These are phyloP conservation scores for Thaleichthys pacificus DNA, from an alignment of 2,797 vertebrate species.

Conservation along the genomic window DNA sequence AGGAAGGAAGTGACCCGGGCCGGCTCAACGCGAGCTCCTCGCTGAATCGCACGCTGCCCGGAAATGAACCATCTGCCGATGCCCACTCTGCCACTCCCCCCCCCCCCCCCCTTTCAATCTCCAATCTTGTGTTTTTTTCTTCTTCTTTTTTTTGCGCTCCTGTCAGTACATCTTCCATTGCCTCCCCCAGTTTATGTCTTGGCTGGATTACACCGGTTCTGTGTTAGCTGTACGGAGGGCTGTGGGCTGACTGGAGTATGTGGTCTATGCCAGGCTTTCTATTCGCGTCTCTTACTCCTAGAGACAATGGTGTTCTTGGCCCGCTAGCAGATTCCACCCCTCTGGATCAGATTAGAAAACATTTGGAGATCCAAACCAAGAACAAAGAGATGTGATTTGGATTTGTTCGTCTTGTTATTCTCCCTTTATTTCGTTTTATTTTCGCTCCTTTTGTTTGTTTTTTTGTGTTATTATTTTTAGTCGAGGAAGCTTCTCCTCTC, in stretches of 20 bases:
- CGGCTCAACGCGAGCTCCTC: constrained; percentile 48
- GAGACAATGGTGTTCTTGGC: constrained; percentile 67
- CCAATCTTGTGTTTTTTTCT: constrained; percentile 54
- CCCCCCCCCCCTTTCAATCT: constrained; percentile 48
- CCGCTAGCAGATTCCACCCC: constrained; percentile 50
- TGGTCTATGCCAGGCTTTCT: constrained; percentile 60
- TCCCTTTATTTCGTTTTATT: constrained; percentile 46
- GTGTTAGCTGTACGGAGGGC: constrained; percentile 49
- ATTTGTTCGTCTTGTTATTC: constrained; percentile 7
- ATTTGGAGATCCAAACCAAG: constrained; percentile 60
- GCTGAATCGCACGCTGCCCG: constrained; percentile 45
- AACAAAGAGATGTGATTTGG: constrained; percentile 61
- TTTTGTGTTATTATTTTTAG: constrained; percentile 58
- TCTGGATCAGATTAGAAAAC: constrained; percentile 37
- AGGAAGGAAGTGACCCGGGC: constrained; percentile 48
- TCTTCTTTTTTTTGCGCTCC: constrained; percentile 41
- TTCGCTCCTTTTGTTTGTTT: constrained; percentile 41
- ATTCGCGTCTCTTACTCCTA: constrained; percentile 62
- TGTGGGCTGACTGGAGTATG: constrained; percentile 60
- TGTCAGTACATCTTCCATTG: constrained; percentile 72
- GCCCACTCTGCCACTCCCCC: constrained; percentile 25
- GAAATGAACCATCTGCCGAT: constrained; percentile 69
- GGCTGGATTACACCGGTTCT: constrained; percentile 68
- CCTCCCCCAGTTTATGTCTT: constrained; percentile 72
- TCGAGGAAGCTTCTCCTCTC: constrained; percentile 47